These are phyloP conservation scores for Monoplex corrugatus DNA, from an alignment of 2,888 invertebrate species.

Conservation along the genomic window DNA sequence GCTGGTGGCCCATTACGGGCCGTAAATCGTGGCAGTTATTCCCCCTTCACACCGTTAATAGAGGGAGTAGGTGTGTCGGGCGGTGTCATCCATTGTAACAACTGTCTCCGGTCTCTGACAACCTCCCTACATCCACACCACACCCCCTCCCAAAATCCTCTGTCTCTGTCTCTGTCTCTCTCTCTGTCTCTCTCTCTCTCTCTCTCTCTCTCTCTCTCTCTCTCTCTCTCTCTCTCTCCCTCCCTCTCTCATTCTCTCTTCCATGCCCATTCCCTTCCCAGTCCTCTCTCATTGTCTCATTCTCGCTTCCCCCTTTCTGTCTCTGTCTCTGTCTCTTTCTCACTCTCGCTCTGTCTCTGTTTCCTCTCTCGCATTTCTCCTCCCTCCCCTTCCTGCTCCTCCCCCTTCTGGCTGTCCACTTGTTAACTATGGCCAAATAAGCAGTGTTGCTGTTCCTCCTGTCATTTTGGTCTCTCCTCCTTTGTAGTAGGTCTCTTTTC, in stretches of 20 bases:
- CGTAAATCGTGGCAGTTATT: conserved; percentile 38
- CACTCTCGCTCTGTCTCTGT: background rate
- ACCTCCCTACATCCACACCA: background rate
- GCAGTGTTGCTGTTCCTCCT: conserved; percentile 1
- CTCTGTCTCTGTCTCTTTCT: background rate
- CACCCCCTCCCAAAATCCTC: background rate
- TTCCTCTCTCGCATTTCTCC: background rate
- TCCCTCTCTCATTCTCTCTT: background rate
- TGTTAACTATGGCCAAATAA: conserved; percentile 1
- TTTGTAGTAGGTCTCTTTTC: too few species aligned
- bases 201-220: background rate
- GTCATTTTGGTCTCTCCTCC: too few species aligned
- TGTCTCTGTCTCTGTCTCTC: background rate
- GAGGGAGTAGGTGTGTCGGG: conserved; percentile 32
- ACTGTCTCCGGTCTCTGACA: conserved; percentile 23
- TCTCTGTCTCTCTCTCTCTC: background rate
- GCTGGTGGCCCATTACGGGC: conserved; percentile 22
- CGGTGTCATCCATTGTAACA: conserved; percentile 38
- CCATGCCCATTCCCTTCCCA: background rate
- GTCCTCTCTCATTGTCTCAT: background rate
- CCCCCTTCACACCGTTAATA: background rate
- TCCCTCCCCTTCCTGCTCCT: too few species aligned
- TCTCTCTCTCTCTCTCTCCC: background rate
- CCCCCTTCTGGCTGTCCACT: background rate
- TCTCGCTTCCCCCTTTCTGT: background rate